Evolutionary conservation across 2,113 vertebrate genomes (phyloP).

Genomic region (Syngnathoides biaculeatus): DNA sequence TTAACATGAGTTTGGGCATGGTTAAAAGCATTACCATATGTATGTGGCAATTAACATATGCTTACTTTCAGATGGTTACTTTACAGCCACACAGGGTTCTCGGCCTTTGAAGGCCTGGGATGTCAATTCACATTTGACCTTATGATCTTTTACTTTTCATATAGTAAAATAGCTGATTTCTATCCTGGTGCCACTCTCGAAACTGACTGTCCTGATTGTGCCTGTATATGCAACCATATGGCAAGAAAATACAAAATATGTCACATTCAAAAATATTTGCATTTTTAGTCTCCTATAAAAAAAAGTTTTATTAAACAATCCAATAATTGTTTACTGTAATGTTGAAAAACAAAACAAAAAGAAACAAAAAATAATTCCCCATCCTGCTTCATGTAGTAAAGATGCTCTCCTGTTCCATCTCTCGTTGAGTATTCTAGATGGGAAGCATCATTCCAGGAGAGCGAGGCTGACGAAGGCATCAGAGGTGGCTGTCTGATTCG

Average conservation of each 20-base stretch:
- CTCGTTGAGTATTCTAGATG: neutral
- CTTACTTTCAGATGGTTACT: neutral
- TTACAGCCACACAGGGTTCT: neutral
- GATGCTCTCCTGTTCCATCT: neutral
- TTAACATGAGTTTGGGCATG: neutral
- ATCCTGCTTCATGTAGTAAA: neutral
- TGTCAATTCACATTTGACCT: slow-evolving; percentile 5
- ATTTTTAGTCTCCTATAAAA: slow-evolving; percentile 42
- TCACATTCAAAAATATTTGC: slow-evolving; percentile 43
- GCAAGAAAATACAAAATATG: slow-evolving; percentile 10
- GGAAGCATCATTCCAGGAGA: neutral
- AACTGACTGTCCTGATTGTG: neutral
- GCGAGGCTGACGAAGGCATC: slow-evolving; percentile 5
- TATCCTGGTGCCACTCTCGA: neutral
- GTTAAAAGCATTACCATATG: neutral
- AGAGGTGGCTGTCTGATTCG: slow-evolving; percentile 69
- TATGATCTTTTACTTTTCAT: neutral
- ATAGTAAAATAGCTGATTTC: neutral
- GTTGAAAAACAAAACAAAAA: slow-evolving; percentile 9
- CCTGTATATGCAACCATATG: slow-evolving; percentile 4
- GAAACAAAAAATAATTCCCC: too few relatives aligned
- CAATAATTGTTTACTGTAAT: slow-evolving; percentile 19
- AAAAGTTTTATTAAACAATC: slow-evolving; percentile 18
- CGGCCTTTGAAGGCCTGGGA: neutral
- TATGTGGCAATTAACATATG: neutral